These are phyloP conservation scores for Aspidiotus rigidus DNA, from an alignment of 2,888 invertebrate species.

Conservation along the genomic window DNA sequence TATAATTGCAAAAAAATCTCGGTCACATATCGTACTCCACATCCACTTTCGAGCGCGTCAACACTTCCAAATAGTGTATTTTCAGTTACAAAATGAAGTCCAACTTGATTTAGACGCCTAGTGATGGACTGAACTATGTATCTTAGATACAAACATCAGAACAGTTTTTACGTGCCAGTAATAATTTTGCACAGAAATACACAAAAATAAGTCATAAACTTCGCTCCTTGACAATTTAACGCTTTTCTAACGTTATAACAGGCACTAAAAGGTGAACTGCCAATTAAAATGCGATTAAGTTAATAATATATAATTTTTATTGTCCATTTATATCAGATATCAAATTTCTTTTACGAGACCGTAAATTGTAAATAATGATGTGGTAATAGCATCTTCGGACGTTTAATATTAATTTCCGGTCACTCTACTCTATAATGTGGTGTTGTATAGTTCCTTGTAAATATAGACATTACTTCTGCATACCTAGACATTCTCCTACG, in stretches of 20 bases:
- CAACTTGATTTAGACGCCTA: no score
- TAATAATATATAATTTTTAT: constrained; percentile 33
- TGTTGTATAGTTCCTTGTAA: no score
- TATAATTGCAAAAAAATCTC: no score
- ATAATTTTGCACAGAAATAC: constrained; percentile 32
- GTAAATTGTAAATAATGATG: constrained; percentile 30
- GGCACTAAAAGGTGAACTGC: constrained; percentile 33
- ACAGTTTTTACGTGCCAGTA: constrained; percentile 11
- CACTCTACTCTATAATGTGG: constrained; percentile 4
- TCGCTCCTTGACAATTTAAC: constrained; percentile 31
- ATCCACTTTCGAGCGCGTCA: no score
- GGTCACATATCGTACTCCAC: no score
- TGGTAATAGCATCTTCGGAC: constrained; percentile 31
- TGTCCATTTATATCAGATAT: constrained; percentile 32
- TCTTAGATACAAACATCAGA: no score
- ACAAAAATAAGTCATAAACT: constrained; percentile 30
- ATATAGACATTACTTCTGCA: no score
- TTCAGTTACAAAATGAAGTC: no score
- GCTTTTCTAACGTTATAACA: constrained; percentile 31
- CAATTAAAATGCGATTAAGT: constrained; percentile 33
- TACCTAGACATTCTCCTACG: no score
- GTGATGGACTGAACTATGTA: no score
- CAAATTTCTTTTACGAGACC: constrained; percentile 33
- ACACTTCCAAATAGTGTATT: no score
- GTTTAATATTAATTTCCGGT: constrained; percentile 32